A percentile compares a stretch with the other conserved stretches of the same genome.
These are phyloP conservation scores for Nerophis ophidion DNA, from an alignment of 2,113 vertebrate species.

Conservation along the genomic window DNA sequence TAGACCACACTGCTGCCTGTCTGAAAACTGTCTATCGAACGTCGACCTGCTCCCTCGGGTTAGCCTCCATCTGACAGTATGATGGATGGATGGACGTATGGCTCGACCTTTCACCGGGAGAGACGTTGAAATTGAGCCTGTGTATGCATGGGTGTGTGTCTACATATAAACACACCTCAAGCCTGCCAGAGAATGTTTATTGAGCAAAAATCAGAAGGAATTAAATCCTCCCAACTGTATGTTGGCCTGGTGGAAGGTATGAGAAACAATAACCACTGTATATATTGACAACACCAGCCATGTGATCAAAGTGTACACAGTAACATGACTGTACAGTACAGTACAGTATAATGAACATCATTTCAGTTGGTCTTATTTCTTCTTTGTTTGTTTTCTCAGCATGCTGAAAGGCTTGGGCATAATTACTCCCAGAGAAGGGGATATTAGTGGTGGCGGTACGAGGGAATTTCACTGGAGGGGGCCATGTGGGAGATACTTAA, in stretches of 20 bases:
- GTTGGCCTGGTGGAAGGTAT: background rate
- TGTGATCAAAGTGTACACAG: constrained; percentile 3
- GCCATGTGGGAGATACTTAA: constrained; percentile 45
- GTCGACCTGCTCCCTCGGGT: constrained; percentile 20
- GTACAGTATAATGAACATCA: constrained; percentile 6
- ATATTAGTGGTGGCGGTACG: constrained; percentile 38
- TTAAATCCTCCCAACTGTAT: background rate
- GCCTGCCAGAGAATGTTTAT: constrained; percentile 11
- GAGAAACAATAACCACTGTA: background rate
- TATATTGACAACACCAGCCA: constrained; percentile 2
- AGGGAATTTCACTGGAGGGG: constrained; percentile 31
- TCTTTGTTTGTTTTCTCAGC: constrained; percentile 53
- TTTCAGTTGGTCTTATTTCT: constrained; percentile 47
- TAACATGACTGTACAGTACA: background rate
- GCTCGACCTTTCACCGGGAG: constrained; percentile 42
- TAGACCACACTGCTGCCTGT: constrained; percentile 23
- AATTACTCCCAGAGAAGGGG: constrained; percentile 48
- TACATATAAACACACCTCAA: background rate
- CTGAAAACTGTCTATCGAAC: constrained; percentile 35
- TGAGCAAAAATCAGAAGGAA: constrained; percentile 3
- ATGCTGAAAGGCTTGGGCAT: constrained; percentile 42
- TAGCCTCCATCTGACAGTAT: constrained; percentile 51
- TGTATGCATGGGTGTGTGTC: background rate
- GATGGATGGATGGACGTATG: constrained; percentile 46
- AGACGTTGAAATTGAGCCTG: constrained; percentile 5